These are phyloP conservation scores for Trachelus iudaicus DNA, from an alignment of 2,888 invertebrate genomes.

Conservation along the genomic window DNA sequence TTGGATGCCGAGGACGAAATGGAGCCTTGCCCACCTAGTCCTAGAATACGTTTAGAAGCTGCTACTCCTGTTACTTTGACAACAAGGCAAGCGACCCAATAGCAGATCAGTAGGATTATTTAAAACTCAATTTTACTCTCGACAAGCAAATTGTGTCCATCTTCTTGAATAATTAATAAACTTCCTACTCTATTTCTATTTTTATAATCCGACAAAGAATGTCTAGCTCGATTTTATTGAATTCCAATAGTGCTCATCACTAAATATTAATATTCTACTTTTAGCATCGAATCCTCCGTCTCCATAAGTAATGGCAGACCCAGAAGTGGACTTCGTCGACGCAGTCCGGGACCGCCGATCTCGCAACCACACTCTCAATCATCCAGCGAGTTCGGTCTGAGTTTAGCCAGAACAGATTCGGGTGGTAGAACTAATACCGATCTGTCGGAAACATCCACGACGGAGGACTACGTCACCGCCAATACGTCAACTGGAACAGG, in stretches of 20 bases:
- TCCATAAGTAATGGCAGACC: conserved; percentile 50
- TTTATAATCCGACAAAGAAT: neutral
- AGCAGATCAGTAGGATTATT: neutral
- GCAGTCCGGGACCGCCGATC: conserved; percentile 52
- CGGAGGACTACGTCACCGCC: conserved; percentile 90
- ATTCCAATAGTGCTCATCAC: conserved; percentile 41
- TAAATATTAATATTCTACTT: conserved; percentile 67
- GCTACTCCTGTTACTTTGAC: conserved; percentile 50
- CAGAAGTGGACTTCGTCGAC: conserved; percentile 52
- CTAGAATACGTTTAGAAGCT: conserved; percentile 56
- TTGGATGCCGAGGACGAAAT: conserved; percentile 72
- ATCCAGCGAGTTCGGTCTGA: conserved; percentile 65
- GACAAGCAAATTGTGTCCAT: neutral
- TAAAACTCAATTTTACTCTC: neutral
- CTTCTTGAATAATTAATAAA: neutral
- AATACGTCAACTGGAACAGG: conserved; percentile 72
- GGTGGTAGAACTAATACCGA: conserved; percentile 80
- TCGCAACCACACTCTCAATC: conserved; percentile 62
- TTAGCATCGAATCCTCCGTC: conserved; percentile 56
- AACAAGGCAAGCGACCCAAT: conserved; percentile 41
- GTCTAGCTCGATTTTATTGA: neutral
- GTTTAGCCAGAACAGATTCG: conserved; percentile 78
- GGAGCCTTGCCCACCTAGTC: conserved; percentile 52
- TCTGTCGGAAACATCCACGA: conserved; percentile 88
- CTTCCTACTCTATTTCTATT: neutral